Evolutionary conservation across 1,140 invertebrate genomes (phyloP), one percentile per base, ranked within the genome.

Genomic region (Drosophila bocki): DNA sequence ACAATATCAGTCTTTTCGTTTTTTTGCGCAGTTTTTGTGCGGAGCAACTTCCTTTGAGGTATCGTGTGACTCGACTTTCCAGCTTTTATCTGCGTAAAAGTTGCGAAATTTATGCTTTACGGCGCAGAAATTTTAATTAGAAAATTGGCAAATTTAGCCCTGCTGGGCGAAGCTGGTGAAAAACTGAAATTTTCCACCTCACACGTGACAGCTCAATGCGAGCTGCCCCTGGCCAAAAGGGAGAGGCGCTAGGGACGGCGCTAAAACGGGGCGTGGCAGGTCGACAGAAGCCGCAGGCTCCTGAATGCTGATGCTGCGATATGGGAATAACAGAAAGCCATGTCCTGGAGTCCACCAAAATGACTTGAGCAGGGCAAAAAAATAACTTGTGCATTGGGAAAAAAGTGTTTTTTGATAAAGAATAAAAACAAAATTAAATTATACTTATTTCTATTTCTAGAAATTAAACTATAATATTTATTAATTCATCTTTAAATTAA

Each of bases 91-190:
- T 65, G 81, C 75, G 78, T 76, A 54, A 90, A 88, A 79, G 70
- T 86, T 77, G 74, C 47, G 41, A 90, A 90, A 90, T 90, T 91
- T 91, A 91, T 91, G 85, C 85, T 90, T 90, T 91, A 85, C 82
- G 64, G 86, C 78, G 85, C 86, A 90, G 86, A 90, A 90, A 90
- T 91, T 90, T 91, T 90, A 90, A 90, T 90, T 90, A 90, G 85
- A 91, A 90, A 90, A 90, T 90, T 90, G 85, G 82, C 82, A 90
- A 90, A 90, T 82, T 90, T 84, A 80, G 61, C 69, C 68, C 54
- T 51, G 58, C 58, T 33, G 35, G 51, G 51, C 56, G 47, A 75
- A 60, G 64, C 50, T 42, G 56, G 58, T 6, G 57, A 79, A 60
- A 39, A 44, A 74, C 37, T 47, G 33, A 2, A 56, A 44, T 75